Evolutionary conservation across 1,140 invertebrate species (phyloP).

Genomic region (Physella acuta): DNA sequence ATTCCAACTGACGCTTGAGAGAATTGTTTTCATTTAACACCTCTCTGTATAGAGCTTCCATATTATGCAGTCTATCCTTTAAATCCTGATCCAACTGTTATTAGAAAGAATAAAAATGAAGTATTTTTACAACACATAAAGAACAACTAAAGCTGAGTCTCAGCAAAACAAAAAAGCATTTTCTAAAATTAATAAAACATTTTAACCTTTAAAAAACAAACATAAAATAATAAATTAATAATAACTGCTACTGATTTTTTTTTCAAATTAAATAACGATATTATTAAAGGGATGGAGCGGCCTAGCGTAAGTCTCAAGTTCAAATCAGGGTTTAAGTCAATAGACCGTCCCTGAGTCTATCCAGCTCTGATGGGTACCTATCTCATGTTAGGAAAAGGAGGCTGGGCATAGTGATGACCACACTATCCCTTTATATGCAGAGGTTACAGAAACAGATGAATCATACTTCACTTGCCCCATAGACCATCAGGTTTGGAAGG

Average conservation of each 20-base stretch:
- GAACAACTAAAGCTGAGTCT: background rate
- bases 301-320: too few species aligned
- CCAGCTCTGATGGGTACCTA: too few species aligned
- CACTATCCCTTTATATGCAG: too few species aligned
- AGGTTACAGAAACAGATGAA: too few species aligned
- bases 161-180: background rate
- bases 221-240: background rate
- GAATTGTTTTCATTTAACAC: slow-evolving; percentile 23
- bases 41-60: slow-evolving; percentile 31
- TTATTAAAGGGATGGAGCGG: background rate
- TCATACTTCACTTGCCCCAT: too few species aligned
- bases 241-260: background rate
- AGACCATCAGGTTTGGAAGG: too few species aligned
- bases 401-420: too few species aligned
- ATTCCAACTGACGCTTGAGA: slow-evolving; percentile 21
- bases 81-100: slow-evolving; percentile 23
- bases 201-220: background rate
- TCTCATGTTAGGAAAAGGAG: too few species aligned
- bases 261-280: background rate
- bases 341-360: too few species aligned
- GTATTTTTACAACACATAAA: background rate
- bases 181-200: background rate
- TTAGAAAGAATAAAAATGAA: background rate
- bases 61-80: slow-evolving; percentile 22
- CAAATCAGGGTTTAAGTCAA: too few species aligned